Evolutionary conservation across 2,113 vertebrate genomes (phyloP), one percentile per base, ranked within the genome.

Genomic region (Dermatemys mawii): DNA sequence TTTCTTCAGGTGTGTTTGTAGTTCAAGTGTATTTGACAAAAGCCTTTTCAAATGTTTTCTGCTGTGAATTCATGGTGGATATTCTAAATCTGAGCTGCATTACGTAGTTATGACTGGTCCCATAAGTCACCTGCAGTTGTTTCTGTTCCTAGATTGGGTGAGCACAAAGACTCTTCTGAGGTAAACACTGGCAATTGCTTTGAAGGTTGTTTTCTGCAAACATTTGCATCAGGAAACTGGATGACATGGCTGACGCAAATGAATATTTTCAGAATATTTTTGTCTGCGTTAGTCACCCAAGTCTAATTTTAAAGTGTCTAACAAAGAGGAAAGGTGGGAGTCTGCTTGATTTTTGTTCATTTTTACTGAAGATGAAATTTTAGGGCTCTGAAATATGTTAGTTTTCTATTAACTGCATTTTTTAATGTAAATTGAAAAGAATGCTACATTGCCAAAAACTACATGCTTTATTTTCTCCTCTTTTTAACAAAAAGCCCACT

Each of bases 271-370:
- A 76, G 73, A 75, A 46, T 76, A 46, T 76, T 26, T 97, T 95
- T 96, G 63, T 94, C 93, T 87, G n/a, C 73, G 73, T 96, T 96
- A 95, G 84, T 97, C 91, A 97, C 63, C 49, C 32, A 24, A 93
- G 92, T 93, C 88, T 95, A 94, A 90, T 97, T 93, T 94, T 97
- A 95, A 83, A 86, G 81, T 78, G 38, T 89, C 70, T 78, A 70
- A 95, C 89, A 88, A 96, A 96, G 38, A 89, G 41, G 84, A 87
- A 86, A 86, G 54, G 73, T 89, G 55, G 91, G 90, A 93, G 51
- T 89, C 92, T 11, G 7, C 24, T 54, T 97, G 96, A 95, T 96
- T 96, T 95, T 90, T 92, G 89, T 89, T 97, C 86, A 26, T 95
- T 87, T 83, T 96, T 92, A 88, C 93, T 96, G 82, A 93, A 97